phyloP scores from a whole-genome alignment of 2,888 invertebrate species.

The Melanostoma scalare region DNA sequence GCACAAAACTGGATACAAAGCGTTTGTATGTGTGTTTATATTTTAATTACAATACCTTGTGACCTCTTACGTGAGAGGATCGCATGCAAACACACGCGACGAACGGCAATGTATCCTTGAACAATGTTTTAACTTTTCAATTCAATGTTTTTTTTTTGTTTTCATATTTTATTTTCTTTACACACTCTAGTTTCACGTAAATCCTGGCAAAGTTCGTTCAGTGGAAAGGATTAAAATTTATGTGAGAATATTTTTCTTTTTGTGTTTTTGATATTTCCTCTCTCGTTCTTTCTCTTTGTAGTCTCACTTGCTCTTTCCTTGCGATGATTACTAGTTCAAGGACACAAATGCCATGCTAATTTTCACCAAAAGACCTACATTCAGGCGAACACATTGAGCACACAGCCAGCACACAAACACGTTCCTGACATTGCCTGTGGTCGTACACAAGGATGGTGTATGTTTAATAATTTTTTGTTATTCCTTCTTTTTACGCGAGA shows the following conservation, averaged over 20 bases:
- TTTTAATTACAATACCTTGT: constrained; percentile 72
- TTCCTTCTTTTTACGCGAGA: constrained; percentile 5
- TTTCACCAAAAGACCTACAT: constrained; percentile 70
- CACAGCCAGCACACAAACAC: constrained; percentile 22
- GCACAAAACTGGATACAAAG: constrained; percentile 27
- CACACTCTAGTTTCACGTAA: constrained; percentile 50
- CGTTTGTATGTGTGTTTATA: constrained; percentile 24
- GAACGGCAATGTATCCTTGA: constrained; percentile 65
- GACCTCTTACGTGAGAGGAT: constrained; percentile 65
- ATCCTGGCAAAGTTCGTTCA: constrained; percentile 3
- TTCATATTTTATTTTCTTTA: constrained; percentile 5
- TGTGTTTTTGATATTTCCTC: neutral
- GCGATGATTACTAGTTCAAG: constrained; percentile 71
- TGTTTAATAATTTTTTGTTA: constrained; percentile 36
- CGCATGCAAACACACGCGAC: constrained; percentile 30
- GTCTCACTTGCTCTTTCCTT: constrained; percentile 71
- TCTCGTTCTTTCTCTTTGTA: constrained; percentile 37
- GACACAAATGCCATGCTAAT: constrained; percentile 72
- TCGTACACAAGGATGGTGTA: constrained; percentile 50
- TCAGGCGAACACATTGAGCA: constrained; percentile 57
- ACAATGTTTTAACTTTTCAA: constrained; percentile 65
- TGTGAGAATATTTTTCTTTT: constrained; percentile 43
- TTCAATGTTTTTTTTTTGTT: constrained; percentile 13
- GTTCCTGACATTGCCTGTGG: constrained; percentile 48
- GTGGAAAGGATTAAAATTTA: constrained; percentile 63